Percentiles rank a stretch among this genome's conserved stretches.
Conservation (phyloP, 2,888 invertebrate genomes). For the Synanthedon myopaeformis region DNA sequence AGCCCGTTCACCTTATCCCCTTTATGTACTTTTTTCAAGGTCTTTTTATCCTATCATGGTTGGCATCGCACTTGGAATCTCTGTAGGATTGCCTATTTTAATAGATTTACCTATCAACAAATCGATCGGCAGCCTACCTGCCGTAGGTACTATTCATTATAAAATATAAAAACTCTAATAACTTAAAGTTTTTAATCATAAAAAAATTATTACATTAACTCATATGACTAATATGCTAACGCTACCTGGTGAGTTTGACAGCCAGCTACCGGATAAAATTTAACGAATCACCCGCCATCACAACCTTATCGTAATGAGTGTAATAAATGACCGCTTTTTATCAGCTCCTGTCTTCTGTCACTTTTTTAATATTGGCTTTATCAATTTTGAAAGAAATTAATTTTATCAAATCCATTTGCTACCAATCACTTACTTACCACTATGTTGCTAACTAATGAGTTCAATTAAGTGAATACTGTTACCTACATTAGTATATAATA, state of each 20-base stretch:
- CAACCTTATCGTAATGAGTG: conserved; percentile 24
- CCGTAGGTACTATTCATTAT: conserved; percentile 14
- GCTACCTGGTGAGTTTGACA: conserved; percentile 4
- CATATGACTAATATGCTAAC: too few species aligned
- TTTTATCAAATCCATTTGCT: conserved; percentile 5
- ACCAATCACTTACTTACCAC: neutral
- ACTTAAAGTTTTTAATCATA: too few species aligned
- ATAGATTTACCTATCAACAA: too few species aligned
- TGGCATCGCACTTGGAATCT: too few species aligned
- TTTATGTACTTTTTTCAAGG: too few species aligned
- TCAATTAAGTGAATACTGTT: too few species aligned
- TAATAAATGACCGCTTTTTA: conserved; percentile 24
- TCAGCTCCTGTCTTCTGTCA: conserved; percentile 12
- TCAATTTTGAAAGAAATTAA: conserved; percentile 11
- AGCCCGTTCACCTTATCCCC: too few species aligned
- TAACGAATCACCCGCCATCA: conserved; percentile 21
- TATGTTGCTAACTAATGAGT: too few species aligned
- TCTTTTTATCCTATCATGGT: too few species aligned
- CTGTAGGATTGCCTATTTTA: too few species aligned
- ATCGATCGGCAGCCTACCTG: neutral
- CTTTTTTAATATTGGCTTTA: conserved; percentile 12
- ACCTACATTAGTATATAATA: too few species aligned
- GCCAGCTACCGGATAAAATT: conserved; percentile 29
- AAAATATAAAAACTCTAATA: neutral
- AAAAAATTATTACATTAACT: too few species aligned